Evolutionary conservation across 2,888 invertebrate genomes (phyloP).

Genomic region (Eupeodes luniger): DNA sequence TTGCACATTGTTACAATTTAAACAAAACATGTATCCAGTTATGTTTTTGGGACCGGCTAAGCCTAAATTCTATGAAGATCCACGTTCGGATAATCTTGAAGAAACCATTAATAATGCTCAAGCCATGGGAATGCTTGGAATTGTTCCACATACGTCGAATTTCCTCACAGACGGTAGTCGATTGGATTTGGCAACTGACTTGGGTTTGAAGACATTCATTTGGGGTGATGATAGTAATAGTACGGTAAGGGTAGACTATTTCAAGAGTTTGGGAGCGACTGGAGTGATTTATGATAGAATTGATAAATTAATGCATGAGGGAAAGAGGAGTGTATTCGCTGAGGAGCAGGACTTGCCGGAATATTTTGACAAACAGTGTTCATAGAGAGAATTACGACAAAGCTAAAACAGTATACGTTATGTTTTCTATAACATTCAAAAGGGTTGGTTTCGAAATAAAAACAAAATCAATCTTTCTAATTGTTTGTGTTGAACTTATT

Average conservation of each 20-base stretch:
- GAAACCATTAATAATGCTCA: slow-evolving; percentile 93
- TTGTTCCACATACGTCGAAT: slow-evolving; percentile 96
- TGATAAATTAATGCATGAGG: slow-evolving; percentile 84
- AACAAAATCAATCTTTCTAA: too few species aligned
- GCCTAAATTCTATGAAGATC: slow-evolving; percentile 88
- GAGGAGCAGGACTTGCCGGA: slow-evolving; percentile 79
- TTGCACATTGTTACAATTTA: slow-evolving; percentile 95
- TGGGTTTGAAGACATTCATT: slow-evolving; percentile 94
- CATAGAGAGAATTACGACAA: slow-evolving; percentile 40
- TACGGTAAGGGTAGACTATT: slow-evolving; percentile 90
- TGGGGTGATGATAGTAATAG: slow-evolving; percentile 98
- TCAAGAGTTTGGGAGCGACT: slow-evolving; percentile 94
- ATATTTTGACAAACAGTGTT: slow-evolving; percentile 81
- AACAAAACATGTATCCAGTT: slow-evolving; percentile 98
- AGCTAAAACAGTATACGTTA: slow-evolving; percentile 18
- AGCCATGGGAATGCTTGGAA: slow-evolving; percentile 92
- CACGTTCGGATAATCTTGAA: slow-evolving; percentile 91
- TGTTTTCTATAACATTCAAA: too few species aligned
- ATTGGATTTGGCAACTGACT: slow-evolving; percentile 88
- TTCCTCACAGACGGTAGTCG: slow-evolving; percentile 91
- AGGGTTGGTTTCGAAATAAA: too few species aligned
- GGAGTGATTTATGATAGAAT: slow-evolving; percentile 98
- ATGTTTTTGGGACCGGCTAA: slow-evolving; percentile 90
- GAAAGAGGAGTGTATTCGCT: slow-evolving; percentile 78
- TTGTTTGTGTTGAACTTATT: too few species aligned